phyloP scores from a whole-genome alignment of 2,797 vertebrate genomes.

The Taeniopygia guttata region DNA sequence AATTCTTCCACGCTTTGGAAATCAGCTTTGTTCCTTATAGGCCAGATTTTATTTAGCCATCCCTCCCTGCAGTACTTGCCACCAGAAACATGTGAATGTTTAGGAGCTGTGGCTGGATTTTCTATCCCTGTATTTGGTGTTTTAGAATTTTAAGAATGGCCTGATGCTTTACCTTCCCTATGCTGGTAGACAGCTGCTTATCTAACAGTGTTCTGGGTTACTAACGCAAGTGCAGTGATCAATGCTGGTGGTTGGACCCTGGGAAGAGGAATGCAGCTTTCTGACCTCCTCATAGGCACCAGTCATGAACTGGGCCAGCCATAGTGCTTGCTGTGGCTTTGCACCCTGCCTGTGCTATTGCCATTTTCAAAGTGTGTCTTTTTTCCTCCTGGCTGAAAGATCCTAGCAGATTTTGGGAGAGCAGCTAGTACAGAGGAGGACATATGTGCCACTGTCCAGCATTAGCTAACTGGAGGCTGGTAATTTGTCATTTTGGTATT shows the following conservation, averaged over 20 bases:
- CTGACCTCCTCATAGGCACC: accelerated
- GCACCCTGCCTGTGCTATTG: not conserved
- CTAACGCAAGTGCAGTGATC: not conserved
- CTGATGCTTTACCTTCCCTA: not conserved
- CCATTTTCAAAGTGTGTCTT: not conserved
- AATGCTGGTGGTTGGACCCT: accelerated
- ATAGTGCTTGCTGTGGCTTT: accelerated
- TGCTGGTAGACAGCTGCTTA: accelerated
- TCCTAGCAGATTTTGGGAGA: not conserved
- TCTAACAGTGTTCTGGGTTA: not conserved
- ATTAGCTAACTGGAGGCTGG: not conserved
- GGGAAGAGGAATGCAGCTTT: not conserved
- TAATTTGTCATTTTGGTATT: not conserved
- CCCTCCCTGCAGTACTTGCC: not conserved
- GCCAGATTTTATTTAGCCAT: not conserved
- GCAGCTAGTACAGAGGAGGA: not conserved
- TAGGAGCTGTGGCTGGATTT: not conserved
- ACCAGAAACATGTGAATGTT: not conserved
- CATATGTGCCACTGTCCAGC: accelerated
- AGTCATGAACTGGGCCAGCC: accelerated
- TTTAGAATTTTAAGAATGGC: not conserved
- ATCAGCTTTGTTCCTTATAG: not conserved
- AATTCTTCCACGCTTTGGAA: not conserved
- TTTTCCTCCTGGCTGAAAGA: not conserved
- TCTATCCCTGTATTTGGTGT: not conserved